Conservation (phyloP, 2,797 vertebrate species). For the Manis javanica region DNA sequence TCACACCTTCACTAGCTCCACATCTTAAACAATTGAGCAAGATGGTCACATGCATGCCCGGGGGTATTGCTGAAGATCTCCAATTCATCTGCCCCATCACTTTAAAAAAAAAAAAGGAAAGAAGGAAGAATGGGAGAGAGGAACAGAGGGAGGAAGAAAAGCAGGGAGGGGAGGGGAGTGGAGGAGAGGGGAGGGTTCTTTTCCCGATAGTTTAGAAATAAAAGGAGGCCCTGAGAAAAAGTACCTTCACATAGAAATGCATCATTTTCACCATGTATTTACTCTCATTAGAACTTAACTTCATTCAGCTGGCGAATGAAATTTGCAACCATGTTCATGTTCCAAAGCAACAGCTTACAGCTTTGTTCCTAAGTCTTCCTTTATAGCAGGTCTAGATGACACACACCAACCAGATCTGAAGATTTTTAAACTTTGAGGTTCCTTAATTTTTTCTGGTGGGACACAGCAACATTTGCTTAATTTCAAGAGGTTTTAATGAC, state of each 20-base stretch:
- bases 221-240: not conserved
- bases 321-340: not conserved
- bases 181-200: not conserved
- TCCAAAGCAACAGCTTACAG: not conserved
- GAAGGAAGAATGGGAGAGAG: no score
- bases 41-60: not conserved
- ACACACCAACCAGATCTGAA: not conserved
- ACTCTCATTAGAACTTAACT: not conserved
- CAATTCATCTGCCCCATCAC: not conserved
- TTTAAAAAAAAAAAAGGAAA: not conserved
- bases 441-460: not conserved
- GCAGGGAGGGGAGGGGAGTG: no score
- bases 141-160: no score
- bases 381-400: not conserved
- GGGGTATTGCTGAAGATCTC: not conserved
- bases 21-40: not conserved
- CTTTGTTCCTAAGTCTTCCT: not conserved
- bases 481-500: conserved; percentile 36
- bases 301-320: not conserved
- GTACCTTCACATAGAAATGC: not conserved
- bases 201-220: conserved; percentile 27
- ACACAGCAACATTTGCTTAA: not conserved
- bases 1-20: not conserved
- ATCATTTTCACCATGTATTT: not conserved
- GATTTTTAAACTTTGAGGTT: not conserved